Evolutionary conservation across 1,140 invertebrate species (phyloP).

Genomic region (Temnothorax nylanderi): DNA sequence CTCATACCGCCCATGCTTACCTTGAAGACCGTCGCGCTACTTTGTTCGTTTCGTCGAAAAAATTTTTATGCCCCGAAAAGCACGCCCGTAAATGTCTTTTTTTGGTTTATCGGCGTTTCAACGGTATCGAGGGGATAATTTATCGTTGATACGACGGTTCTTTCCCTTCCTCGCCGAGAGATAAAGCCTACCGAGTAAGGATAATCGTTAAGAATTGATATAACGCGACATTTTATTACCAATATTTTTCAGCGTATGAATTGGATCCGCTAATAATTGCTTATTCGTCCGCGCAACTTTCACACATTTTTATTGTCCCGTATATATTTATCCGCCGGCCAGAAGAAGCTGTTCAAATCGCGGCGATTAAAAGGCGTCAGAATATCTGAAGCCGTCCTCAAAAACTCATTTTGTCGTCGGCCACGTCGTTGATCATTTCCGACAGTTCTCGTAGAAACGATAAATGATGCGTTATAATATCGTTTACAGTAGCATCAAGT

Average conservation of each 20-base stretch:
- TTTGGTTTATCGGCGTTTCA: conserved; percentile 25
- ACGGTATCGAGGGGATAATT: conserved; percentile 32
- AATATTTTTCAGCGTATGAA: conserved; percentile 65
- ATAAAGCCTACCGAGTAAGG: conserved; percentile 5
- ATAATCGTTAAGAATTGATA: conserved; percentile 61
- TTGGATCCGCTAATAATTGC: conserved; percentile 65
- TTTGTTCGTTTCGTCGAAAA: conserved; percentile 26
- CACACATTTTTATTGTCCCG: conserved; percentile 58
- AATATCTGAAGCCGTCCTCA: background rate
- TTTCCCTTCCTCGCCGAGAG: background rate
- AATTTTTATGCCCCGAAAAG: conserved; percentile 46
- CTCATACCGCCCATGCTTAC: background rate
- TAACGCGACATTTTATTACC: conserved; percentile 64
- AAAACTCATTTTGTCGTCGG: conserved; percentile 23
- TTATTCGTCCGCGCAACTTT: conserved; percentile 56
- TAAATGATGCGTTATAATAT: background rate
- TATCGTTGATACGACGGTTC: conserved; percentile 39
- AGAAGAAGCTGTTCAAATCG: background rate
- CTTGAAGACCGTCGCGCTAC: background rate
- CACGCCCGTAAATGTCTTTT: conserved; percentile 34
- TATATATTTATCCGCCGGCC: background rate
- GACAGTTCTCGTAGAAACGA: background rate
- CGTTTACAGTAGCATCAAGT: background rate
- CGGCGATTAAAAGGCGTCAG: background rate
- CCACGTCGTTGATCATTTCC: background rate